Evolutionary conservation across 2,797 vertebrate genomes (phyloP), one percentile per base, ranked within the genome.

Genomic region (Scarus forsteni): DNA sequence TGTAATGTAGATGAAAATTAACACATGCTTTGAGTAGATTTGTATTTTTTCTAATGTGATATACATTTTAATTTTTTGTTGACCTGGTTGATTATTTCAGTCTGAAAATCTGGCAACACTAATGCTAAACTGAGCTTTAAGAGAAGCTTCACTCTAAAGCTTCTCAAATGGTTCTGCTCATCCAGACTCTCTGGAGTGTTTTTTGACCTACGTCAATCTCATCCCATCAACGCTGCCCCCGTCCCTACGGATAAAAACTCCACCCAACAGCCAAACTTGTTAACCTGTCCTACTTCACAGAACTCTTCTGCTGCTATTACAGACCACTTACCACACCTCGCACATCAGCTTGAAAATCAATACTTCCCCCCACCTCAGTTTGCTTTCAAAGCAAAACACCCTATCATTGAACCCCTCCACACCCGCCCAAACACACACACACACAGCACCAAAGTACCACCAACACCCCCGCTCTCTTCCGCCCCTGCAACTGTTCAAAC

Each of bases 211-310:
- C 19, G 15, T 64, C 73, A 77, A 84, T 87, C 73, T 83, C 77
- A 36, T 65, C 84, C 84, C 83, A 86, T 86, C 83, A 81, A 57
- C 2, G 16, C 67, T 83, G 79, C 57, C 82, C 81, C 74, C 73
- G 43, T 69, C 77, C 72, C 73, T 27, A 54, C 58, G 81, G 81
- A 88, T 81, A 81, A 84, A 80, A 89, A 79, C 73, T 83, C 84
- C 60, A 64, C 69, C 76, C 70, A 66, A 73, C 77, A 79, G 79
- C 68, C 81, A 81, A 83, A 88, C 83, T 87, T 87, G 84, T 88
- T 85, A 85, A 89, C 89, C 89, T 74, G 60, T 69, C 59, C 70
- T 85, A 85, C 89, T 90, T 81, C 81, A 86, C 73, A 77, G 79
- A 81, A 68, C 82, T 86, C 83, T 81, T 63, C 83, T 84, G 60